phyloP scores from a whole-genome alignment of 2,113 vertebrate genomes.

The Oryzias javanicus region DNA sequence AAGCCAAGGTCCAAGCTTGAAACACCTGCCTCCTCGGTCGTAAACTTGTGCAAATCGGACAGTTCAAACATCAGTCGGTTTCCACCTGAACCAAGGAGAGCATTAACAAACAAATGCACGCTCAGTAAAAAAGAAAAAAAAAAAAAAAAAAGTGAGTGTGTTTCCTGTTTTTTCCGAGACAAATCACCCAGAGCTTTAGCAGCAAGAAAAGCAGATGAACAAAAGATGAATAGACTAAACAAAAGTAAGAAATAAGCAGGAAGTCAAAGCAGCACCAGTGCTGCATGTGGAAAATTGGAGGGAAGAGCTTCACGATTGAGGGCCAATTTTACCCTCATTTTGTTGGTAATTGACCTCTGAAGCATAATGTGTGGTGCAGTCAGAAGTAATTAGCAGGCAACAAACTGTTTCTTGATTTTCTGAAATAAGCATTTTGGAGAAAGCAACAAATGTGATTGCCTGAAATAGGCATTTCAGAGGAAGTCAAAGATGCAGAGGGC shows the following conservation, averaged over 20 bases:
- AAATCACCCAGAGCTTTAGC: constrained; percentile 91
- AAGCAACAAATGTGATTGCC: constrained; percentile 92
- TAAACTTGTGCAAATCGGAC: constrained; percentile 81
- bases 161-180: constrained; percentile 79
- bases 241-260: constrained; percentile 72
- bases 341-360: constrained; percentile 96
- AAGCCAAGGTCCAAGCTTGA: constrained; percentile 75
- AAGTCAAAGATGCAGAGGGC: constrained; percentile 82
- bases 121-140: constrained; percentile 4
- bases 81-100: constrained; percentile 70
- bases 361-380: constrained; percentile 92
- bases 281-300: constrained; percentile 82
- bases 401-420: constrained; percentile 95
- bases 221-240: constrained; percentile 61
- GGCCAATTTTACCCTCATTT: constrained; percentile 79
- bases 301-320: constrained; percentile 69
- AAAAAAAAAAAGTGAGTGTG: neutral
- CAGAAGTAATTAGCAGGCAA: constrained; percentile 90
- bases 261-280: constrained; percentile 88
- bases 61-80: constrained; percentile 86
- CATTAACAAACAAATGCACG: constrained; percentile 77
- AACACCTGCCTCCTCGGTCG: constrained; percentile 84
- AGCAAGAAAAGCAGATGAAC: constrained; percentile 82
- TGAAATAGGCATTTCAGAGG: constrained; percentile 92
- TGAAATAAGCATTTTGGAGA: constrained; percentile 92